These are phyloP conservation scores for Tinea semifulvella DNA, from an alignment of 2,888 invertebrate species.

Conservation along the genomic window DNA sequence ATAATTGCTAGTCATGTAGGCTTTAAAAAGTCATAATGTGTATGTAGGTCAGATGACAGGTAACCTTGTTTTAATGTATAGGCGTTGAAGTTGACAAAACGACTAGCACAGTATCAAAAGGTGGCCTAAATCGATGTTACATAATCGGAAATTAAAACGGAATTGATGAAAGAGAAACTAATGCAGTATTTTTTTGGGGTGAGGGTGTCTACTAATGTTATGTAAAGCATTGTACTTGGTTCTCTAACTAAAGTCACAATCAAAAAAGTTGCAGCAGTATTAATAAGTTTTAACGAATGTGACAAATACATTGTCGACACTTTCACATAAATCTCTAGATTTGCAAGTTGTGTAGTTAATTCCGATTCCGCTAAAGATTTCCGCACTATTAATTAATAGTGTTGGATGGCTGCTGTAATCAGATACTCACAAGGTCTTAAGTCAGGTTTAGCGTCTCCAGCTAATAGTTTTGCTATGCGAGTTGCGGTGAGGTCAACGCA, in stretches of 20 bases:
- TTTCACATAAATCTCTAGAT: no score
- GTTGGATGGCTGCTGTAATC: no score
- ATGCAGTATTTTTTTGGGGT: not conserved
- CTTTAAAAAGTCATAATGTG: conserved; percentile 31
- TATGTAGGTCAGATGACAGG: conserved; percentile 34
- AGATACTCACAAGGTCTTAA: not conserved
- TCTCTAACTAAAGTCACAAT: no score
- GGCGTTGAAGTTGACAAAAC: conserved; percentile 16
- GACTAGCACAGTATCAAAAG: conserved; percentile 14
- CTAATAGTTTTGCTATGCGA: conserved; percentile 11
- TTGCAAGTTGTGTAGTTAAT: no score
- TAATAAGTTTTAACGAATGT: no score
- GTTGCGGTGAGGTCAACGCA: conserved; percentile 53
- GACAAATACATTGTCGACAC: no score
- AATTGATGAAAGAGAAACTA: not conserved
- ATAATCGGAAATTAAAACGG: conserved; percentile 1
- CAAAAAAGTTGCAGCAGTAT: no score
- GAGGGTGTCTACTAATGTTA: no score
- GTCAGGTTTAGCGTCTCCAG: not conserved
- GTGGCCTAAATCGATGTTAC: conserved; percentile 9
- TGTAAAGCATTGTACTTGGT: no score
- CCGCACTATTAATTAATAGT: no score
- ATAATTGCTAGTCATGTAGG: conserved; percentile 35
- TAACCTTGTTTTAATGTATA: conserved; percentile 19
- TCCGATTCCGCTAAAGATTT: no score